These are phyloP conservation scores for Lycophotia porphyrea DNA, from an alignment of 2,888 invertebrate genomes.

Conservation along the genomic window DNA sequence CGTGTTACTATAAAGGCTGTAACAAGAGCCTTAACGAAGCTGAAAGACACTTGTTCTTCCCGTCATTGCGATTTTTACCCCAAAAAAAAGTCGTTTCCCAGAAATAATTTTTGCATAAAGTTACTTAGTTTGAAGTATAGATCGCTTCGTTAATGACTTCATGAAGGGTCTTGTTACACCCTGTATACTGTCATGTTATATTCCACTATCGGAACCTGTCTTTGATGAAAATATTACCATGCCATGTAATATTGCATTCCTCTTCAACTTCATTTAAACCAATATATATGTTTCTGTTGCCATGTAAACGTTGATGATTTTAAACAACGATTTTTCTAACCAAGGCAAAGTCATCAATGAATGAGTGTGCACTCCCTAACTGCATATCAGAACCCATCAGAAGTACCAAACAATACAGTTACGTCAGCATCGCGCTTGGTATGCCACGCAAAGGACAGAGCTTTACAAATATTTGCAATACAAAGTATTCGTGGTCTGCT, in stretches of 20 bases:
- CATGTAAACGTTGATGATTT: neutral
- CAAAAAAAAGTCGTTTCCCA: too few relatives aligned
- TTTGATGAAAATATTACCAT: neutral
- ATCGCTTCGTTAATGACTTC: too few relatives aligned
- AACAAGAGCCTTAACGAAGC: too few relatives aligned
- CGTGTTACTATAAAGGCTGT: neutral
- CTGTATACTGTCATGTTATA: neutral
- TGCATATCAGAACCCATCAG: neutral
- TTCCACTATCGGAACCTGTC: neutral
- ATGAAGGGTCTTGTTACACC: too few relatives aligned
- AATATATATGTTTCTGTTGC: neutral
- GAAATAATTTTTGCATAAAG: too few relatives aligned
- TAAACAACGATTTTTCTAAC: neutral
- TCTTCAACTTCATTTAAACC: neutral
- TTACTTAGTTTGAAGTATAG: too few relatives aligned
- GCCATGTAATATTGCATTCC: too few relatives aligned
- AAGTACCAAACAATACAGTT: slow-evolving; percentile 27
- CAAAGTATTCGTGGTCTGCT: slow-evolving; percentile 25
- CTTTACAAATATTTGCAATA: slow-evolving; percentile 35
- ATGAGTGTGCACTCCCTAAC: neutral
- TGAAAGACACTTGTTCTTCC: too few relatives aligned
- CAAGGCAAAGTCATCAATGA: neutral
- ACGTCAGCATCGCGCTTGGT: slow-evolving; percentile 45
- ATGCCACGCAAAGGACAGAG: slow-evolving; percentile 30
- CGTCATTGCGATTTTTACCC: too few relatives aligned